Evolutionary conservation across 2,888 invertebrate species (phyloP), one percentile per base, ranked within the genome.

Genomic region (Orchesellides sinensis): DNA sequence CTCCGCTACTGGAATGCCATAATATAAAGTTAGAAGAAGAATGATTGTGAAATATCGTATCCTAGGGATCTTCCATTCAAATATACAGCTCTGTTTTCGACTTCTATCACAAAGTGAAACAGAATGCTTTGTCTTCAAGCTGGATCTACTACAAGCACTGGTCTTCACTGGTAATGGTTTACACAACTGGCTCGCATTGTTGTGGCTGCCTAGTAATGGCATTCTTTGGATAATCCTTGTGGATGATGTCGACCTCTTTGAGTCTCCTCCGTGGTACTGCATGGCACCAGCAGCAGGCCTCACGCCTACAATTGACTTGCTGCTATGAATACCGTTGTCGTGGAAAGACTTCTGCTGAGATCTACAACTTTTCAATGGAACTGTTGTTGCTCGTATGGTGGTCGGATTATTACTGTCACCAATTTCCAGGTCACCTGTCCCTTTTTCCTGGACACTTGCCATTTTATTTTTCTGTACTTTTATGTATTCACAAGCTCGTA

Each of bases 381-480:
- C 40, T 14, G n/a, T 29, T 68, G 21, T 66, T 6, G n/a, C 27
- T 63, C 32, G 54, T 21, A 12, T 40, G 73, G 66, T 12, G 56
- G 23, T 23, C 56, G n/a, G 61, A 32, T 56, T 61, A 45, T 56
- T 49, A 81, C 81, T 81, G 69, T 74, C 74, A 68, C 40, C 69
- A 27, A 56, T 32, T 40, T 68, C 73, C 81, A 68, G 61, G 69
- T 61, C 61, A 61, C 69, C 68, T 69, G 68, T 54, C 29, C 52
- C 66, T 68, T 25, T 69, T 59, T 21, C 32, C n/a, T 49, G 73
- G 29, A 49, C 47, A 29, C 68, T 63, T 19, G 52, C 70, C 63
- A 79, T 72, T 40, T 59, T 27, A 1, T 59, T n/a, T 17, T 19
- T 56, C 56, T 56, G 25, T 56, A 56, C 49, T n/a, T 5, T 49